Conservation (phyloP, 2,797 vertebrate species). For the Helarctos malayanus region DNA sequence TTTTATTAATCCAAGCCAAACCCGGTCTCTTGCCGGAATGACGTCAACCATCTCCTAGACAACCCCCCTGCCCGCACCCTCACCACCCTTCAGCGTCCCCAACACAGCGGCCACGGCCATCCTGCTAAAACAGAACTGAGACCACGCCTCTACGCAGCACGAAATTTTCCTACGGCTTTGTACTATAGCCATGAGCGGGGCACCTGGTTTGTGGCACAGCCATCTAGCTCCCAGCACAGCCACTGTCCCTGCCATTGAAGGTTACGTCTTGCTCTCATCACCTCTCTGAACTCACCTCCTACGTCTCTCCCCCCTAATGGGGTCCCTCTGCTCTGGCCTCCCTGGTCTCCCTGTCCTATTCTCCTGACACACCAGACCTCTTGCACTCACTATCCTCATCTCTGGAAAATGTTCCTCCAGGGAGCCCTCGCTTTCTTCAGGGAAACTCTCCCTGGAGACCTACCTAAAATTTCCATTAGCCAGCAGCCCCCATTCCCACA, state of each 20-base stretch:
- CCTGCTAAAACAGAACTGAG: not conserved
- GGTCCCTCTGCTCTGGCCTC: not conserved
- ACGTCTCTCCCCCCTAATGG: not conserved
- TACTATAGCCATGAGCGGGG: no score
- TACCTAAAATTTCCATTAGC: not conserved
- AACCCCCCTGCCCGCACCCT: no score
- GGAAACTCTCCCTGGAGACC: not conserved
- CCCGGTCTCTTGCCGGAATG: not conserved
- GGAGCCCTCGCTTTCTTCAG: not conserved
- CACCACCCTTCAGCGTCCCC: no score
- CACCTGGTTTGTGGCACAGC: not conserved
- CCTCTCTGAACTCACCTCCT: not conserved
- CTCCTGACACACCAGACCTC: not conserved
- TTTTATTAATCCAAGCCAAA: not conserved
- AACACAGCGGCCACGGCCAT: not conserved
- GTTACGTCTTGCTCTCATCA: no score
- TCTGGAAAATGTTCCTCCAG: not conserved
- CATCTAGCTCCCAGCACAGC: not conserved
- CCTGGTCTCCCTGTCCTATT: not conserved
- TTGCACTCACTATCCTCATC: not conserved
- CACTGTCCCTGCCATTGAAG: rapidly evolving
- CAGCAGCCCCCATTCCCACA: not conserved
- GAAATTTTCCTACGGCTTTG: not conserved
- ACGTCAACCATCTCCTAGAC: not conserved
- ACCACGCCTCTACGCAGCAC: not conserved